Base-by-base conservation (phyloP, 2,888 invertebrate genomes). In the Carterocephalus palaemon region DNA sequence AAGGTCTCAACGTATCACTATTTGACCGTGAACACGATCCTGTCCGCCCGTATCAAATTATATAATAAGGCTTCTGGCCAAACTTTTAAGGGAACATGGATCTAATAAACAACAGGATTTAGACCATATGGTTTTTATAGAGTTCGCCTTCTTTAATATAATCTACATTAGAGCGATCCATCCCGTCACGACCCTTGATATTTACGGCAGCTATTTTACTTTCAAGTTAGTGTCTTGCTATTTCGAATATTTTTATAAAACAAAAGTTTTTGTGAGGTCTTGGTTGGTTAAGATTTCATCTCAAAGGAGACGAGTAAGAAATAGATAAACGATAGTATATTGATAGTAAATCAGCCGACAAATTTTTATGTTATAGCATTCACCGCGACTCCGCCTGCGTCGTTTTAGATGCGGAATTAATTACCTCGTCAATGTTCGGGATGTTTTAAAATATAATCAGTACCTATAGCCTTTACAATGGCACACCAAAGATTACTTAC, bases 21-120 rank as follows among this genome's bases (percentile, higher is more conserved):
- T 64, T 72, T 78, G 80, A 74, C 81, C 80, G 60, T 80, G 76
- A 78, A 68, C 52, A 53, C 49, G 61, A 56, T 60, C 57, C 47
- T 55, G 51, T 62, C 57, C 52, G 45, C 33, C 57, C 57, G 60
- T 67, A 67, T 71, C 64, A 58, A 64, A 63, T 75, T 67, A 62
- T 57, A 52, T 66, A 61, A 51, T 56, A 68, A 39, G 67, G 68
- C 64, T 70, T 68, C 67, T 58, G 53, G 47, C 55, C 49, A 51
- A 51, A 31, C 13, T 43, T 43, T 42, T 36, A 10, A 29, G 23
- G 36, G 36, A 36, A 36, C 43, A 42, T 24, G 3, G 7, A 24
- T 19, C 8, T 45, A 37, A 37, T 23, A 37, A 16, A 45, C 37
- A 20, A 29, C 10, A 29, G 9, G 19, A 33, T 26, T 28, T 23